Base-by-base conservation (phyloP, 2,888 invertebrate genomes). In the Monoplex corrugatus region DNA sequence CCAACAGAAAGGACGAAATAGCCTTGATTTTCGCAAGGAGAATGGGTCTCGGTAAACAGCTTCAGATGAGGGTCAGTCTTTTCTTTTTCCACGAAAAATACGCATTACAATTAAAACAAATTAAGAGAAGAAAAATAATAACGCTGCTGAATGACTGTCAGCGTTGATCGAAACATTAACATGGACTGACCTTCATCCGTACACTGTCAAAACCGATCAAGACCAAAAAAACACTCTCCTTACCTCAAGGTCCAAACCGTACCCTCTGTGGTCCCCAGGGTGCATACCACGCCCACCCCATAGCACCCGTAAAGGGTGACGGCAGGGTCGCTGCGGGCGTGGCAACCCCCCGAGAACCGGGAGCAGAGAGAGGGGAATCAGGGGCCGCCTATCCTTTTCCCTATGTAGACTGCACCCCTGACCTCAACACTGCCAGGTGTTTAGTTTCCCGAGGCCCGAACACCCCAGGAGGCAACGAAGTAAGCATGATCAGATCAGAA, bases 401-500 rank as follows among this genome's bases (percentile, higher is more conserved):
- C 82, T 13, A n/a, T 63, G 86, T 68, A 50, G 68, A 44, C 78
- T 38, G 68, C 23, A 45, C 40, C 78, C 80, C 44, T 87, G 57
- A 44, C 87, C 87, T 85, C 75, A 45, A 88, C 87, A 85, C 89
- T 88, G 89, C 89, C 89, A 78, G 72, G 32, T 63, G 50, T 63
- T 5, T 80, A 43, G 44, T 44, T 23, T 23, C 89, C 89, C 87
- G 68, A 57, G 89, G 89, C 88, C 82, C 89, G 90, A 90, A 90
- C 87, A 88, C 89, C 72, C 82, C 89, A 87, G 87, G 86, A 89
- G 89, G 87, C 89, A 91, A 89, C 90, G 90, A 91, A 91, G 90
- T 91, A 91, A 91, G 90, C 89, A 28, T 2, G 57, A 28, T 38
- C 50, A 75, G 44, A 35, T 28, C 35, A 44, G 72, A 68, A 86